Percentiles rank a stretch among this genome's conserved stretches.
Conservation (phyloP, 2,888 invertebrate genomes). For the Folsomia manolachei region DNA sequence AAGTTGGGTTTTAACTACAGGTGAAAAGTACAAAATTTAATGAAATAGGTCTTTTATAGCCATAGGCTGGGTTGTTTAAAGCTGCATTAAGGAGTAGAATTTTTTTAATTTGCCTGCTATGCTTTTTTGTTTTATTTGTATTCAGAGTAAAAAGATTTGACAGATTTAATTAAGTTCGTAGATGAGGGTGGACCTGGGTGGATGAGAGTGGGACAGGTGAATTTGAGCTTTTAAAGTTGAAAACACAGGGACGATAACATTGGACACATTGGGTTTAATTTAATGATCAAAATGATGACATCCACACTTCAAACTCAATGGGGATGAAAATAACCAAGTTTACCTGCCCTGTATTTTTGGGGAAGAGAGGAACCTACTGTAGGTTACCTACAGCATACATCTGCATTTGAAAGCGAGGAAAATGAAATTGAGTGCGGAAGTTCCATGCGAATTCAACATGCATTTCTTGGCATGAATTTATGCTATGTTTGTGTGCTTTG, state of each 20-base stretch:
- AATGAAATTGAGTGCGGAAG: not conserved
- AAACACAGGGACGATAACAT: not conserved
- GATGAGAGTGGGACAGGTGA: not conserved
- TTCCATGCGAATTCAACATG: not conserved
- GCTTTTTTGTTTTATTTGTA: not conserved
- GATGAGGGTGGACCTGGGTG: no score
- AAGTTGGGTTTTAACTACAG: not conserved
- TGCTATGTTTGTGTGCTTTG: no score
- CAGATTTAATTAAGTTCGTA: not conserved
- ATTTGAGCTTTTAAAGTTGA: no score
- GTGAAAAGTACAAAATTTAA: not conserved
- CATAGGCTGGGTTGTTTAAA: not conserved
- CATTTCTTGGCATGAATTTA: no score
- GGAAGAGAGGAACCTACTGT: not conserved
- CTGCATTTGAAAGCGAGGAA: not conserved
- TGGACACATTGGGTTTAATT: not conserved
- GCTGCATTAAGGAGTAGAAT: not conserved
- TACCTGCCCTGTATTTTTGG: not conserved
- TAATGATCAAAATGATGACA: no score
- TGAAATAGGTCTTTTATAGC: not conserved
- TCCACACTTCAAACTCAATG: no score
- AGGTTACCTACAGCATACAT: no score
- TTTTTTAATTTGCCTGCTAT: not conserved
- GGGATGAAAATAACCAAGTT: not conserved
- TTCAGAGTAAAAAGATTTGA: not conserved